A percentile compares a stretch with the other conserved stretches of the same genome.
phyloP scores from a whole-genome alignment of 2,797 vertebrate genomes.

The Morus bassanus region DNA sequence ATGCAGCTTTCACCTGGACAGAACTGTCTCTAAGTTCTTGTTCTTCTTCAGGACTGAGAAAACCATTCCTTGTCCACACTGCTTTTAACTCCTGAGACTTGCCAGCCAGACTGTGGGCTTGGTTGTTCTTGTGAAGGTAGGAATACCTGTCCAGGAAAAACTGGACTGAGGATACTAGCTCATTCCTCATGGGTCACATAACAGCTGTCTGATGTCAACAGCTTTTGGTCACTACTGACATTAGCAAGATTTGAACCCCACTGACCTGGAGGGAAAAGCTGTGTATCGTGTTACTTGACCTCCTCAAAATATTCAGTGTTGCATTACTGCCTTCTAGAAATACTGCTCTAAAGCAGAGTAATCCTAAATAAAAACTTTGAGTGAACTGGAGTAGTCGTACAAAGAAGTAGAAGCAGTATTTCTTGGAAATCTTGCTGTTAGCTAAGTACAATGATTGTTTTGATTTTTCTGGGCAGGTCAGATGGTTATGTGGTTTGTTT shows the following conservation, averaged over 20 bases:
- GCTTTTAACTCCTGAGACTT: background rate
- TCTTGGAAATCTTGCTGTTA: background rate
- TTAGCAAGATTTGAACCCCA: constrained; percentile 37
- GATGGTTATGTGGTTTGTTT: background rate
- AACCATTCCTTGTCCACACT: background rate
- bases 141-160: constrained; percentile 13
- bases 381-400: background rate
- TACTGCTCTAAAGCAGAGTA: background rate
- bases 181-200: constrained; percentile 14
- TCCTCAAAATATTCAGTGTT: constrained; percentile 17
- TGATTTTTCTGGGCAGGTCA: background rate
- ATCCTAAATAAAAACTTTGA: background rate
- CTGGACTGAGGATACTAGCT: background rate
- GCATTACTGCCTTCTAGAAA: constrained; percentile 33
- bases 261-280: background rate
- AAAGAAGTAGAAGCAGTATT: background rate
- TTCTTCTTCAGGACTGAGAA: background rate
- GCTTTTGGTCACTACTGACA: constrained; percentile 44
- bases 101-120: background rate
- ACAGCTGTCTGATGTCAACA: constrained; percentile 42
- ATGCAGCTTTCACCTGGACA: background rate
- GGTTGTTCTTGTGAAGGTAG: background rate
- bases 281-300: background rate
- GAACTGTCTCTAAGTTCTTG: background rate
- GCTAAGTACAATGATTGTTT: background rate